phyloP scores from a whole-genome alignment of 30 jellyfish, hydroid and myxozoan genomes.

The Sanderia malayensis region DNA sequence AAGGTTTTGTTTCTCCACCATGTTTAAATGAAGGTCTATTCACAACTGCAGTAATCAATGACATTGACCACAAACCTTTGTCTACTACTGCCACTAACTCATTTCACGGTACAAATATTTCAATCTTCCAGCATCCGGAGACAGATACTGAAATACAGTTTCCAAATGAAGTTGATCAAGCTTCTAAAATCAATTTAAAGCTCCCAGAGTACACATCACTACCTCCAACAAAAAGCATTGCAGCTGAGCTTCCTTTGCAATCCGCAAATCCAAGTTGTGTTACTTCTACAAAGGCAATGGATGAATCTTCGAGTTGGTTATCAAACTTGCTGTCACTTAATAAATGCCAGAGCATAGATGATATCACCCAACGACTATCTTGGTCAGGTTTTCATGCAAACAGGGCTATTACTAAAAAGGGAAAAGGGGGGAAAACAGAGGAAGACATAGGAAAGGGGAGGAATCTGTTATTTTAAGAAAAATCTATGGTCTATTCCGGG shows the following conservation, averaged over 20 bases:
- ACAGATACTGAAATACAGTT: conserved; percentile 9
- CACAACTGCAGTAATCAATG: conserved; percentile 24
- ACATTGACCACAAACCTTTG: conserved; percentile 43
- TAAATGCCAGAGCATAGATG: neutral
- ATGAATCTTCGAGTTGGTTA: neutral
- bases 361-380: conserved; percentile 3
- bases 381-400: conserved; percentile 27
- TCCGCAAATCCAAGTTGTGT: neutral
- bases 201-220: conserved; percentile 52
- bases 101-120: conserved; percentile 40
- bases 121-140: conserved; percentile 40
- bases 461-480: too few species aligned
- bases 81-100: conserved; percentile 20
- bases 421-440: too few species aligned
- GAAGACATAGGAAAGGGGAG: too few species aligned
- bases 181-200: conserved; percentile 21
- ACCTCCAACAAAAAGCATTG: conserved; percentile 2
- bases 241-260: conserved; percentile 5
- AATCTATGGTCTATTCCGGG: too few species aligned
- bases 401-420: too few species aligned
- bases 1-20: conserved; percentile 36
- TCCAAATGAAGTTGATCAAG: conserved; percentile 19
- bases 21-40: conserved; percentile 25
- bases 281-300: neutral
- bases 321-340: neutral